Evolutionary conservation across 1,140 invertebrate species (phyloP), one percentile per base, ranked within the genome.

Genomic region (Antheraea mylitta): DNA sequence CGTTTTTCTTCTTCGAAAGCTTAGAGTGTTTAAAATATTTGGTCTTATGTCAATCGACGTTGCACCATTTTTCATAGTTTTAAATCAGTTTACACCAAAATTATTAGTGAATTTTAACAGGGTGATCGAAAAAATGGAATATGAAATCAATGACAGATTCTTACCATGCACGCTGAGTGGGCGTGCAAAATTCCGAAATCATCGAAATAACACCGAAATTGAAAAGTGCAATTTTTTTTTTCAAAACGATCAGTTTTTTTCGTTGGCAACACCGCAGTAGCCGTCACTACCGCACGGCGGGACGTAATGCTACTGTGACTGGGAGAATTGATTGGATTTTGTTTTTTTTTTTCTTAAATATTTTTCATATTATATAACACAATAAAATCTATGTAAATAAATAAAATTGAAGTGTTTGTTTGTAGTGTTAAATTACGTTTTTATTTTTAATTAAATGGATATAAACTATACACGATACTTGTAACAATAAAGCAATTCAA

Each of bases 191-290:
- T 65, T 48, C 38, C n/a, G 6, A 48, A 61, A 30, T 36, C 60
- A 83, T 83, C 74, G 66, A 74, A 74, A 69, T 69, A 18, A 19
- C 30, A 73, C 64, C 71, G 79, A 85, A 82, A 84, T 81, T 78
- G 67, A 76, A 74, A 77, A 58, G 58, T 71, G 72, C 73, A 67
- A 75, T 74, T 80, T 83, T 85, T 85, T 86, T 79, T 75, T 66
- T n/a, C 65, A 64, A 78, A 86, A 83, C 82, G 73, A 86, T 87
- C 82, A 66, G 13, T 69, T 75, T 80, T 83, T 86, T 83, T 78
- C 71, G 37, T 62, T 80, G 62, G 60, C 71, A 76, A 73, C 76
- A 67, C 77, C 66, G 74, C 74, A 74, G 81, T 76, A 77, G 79
- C 77, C 68, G 70, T 62, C 66, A 64, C 74, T 73, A 76, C 69